phyloP scores from a whole-genome alignment of 2,797 vertebrate genomes.

The Ctenopoma kingsleyae region DNA sequence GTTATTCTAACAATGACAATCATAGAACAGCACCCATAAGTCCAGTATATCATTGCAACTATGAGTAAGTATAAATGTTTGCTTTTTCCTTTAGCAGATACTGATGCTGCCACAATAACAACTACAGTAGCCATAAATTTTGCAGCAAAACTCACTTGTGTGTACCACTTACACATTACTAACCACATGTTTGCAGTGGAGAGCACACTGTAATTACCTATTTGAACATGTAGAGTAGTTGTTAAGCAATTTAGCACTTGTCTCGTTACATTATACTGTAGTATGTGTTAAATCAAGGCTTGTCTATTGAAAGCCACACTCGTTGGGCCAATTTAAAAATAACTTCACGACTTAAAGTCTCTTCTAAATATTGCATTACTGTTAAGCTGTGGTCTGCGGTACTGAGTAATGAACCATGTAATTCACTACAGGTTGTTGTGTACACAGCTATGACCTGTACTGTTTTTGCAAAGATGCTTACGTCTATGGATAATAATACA shows the following conservation, averaged over 20 bases:
- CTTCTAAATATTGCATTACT: slow-evolving; percentile 12
- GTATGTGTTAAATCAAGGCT: slow-evolving; percentile 1
- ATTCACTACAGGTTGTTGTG: background rate
- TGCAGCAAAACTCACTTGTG: background rate
- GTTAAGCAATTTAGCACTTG: slow-evolving; percentile 18
- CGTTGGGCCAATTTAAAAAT: slow-evolving; percentile 24
- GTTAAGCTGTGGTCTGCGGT: slow-evolving; percentile 3
- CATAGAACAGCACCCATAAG: background rate
- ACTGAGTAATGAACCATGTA: background rate
- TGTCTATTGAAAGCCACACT: slow-evolving; percentile 7
- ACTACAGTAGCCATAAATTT: slow-evolving; percentile 1
- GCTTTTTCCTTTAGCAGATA: slow-evolving; percentile 2
- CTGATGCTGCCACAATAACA: background rate
- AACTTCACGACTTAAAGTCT: background rate
- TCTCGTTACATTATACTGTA: slow-evolving; percentile 13
- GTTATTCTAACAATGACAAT: background rate
- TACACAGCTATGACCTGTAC: background rate
- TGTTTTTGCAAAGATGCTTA: slow-evolving; percentile 7
- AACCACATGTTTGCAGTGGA: slow-evolving; percentile 31
- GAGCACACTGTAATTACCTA: slow-evolving; percentile 16
- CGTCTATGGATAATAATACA: slow-evolving; percentile 9
- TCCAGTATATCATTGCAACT: slow-evolving; percentile 1
- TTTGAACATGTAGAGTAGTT: slow-evolving; percentile 1
- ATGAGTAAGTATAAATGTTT: slow-evolving; percentile 5
- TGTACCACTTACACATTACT: slow-evolving; percentile 4